These are phyloP conservation scores for Agrilus biguttatus DNA, from an alignment of 2,888 invertebrate genomes.

Conservation along the genomic window DNA sequence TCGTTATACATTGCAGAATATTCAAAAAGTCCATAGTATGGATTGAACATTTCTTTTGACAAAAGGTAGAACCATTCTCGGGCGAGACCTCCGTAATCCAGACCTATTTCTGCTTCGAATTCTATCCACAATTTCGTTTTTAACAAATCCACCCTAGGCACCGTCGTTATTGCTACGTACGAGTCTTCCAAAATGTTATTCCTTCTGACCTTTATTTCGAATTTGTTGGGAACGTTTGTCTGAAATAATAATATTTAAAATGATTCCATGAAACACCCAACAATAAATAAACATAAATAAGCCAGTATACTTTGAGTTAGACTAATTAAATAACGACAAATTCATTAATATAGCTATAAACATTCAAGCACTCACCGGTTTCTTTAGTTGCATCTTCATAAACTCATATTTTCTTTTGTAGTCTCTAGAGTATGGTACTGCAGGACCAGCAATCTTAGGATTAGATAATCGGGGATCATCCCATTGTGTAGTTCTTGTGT, in stretches of 20 bases:
- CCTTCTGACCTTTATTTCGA: conserved; percentile 88
- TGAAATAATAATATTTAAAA: conserved; percentile 29
- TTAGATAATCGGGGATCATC: conserved; percentile 95
- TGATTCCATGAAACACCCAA: not conserved
- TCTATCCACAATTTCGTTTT: conserved; percentile 98
- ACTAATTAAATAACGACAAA: conserved; percentile 2
- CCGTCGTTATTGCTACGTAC: conserved; percentile 85
- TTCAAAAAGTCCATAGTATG: conserved; percentile 97
- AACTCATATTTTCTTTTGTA: conserved; percentile 99
- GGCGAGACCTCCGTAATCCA: conserved; percentile 92
- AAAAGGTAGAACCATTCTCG: conserved; percentile 98
- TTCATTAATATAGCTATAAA: not conserved
- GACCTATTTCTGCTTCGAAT: conserved; percentile 93
- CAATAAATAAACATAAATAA: too few species aligned
- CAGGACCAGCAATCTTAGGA: conserved; percentile 93
- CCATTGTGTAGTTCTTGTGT: conserved; percentile 95
- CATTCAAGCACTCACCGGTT: conserved; percentile 53
- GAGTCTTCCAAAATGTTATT: conserved; percentile 93
- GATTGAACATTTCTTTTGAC: conserved; percentile 99
- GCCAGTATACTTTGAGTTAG: too few species aligned
- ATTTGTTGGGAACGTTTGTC: conserved; percentile 94
- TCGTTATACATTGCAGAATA: conserved; percentile 89
- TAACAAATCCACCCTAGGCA: conserved; percentile 78
- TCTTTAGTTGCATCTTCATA: conserved; percentile 89
- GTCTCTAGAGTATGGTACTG: conserved; percentile 96